Base-by-base conservation (phyloP, 2,113 vertebrate species). In the Plecturocebus donacophilus region DNA sequence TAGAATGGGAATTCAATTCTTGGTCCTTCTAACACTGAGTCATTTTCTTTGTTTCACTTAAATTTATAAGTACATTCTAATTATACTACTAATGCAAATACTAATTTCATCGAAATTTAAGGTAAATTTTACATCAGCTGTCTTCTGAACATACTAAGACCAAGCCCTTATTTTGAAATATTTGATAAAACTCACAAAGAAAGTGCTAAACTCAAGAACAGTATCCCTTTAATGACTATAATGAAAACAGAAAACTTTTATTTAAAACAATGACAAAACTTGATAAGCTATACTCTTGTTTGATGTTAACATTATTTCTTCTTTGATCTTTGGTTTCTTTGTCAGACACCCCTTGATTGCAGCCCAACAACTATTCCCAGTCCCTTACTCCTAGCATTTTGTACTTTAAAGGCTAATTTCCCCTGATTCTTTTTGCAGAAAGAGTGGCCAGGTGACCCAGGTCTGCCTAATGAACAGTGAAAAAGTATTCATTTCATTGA, bases 41-140 rank as follows among this genome's bases (percentile, higher is more conserved):
- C 20, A 83, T 90, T 79, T 91, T 86, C 25, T 82, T 94, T 91
- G 47, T 81, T 95, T 79, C 27, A 66, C 49, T 96, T 93, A 86
- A 87, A 85, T 92, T 71, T 79, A 20, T 66, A 73, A 91, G n/a
- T 8, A 81, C 35, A 21, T 86, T 94, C 45, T 73, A 80, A 49
- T 80, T 68, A 61, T 40, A 70, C 1, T 75, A 23, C 79, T 68
- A 38, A 66, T 80, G 5, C 9, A 76, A 94, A 92, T 8, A 79
- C 25, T 82, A 91, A 90, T 68, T 88, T 92, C n/a, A 84, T 70
- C 94, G 84, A 91, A 75, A 76, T 71, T 35, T 86, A 58, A 87
- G 30, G 47, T 27, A 71, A 27, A 85, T 73, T 92, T 96, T 91
- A 90, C 42, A 19, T 58, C 38, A 68, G 42, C 14, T 54, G 0